Conservation (phyloP, 2,888 invertebrate genomes). For the Drosophila nigricruria region DNA sequence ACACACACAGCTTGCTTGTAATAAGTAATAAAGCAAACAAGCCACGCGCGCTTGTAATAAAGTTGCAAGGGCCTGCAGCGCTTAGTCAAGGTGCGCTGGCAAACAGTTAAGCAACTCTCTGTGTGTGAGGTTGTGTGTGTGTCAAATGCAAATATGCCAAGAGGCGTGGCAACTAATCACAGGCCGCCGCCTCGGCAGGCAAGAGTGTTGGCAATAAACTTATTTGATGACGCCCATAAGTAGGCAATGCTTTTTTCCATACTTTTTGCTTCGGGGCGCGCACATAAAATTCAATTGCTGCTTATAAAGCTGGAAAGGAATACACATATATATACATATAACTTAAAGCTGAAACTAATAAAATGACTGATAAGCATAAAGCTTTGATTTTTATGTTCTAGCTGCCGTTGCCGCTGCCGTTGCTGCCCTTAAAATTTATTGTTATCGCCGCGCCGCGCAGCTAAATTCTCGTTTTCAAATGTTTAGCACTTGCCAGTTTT, state of each 20-base stretch:
- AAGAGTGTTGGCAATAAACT: constrained; percentile 44
- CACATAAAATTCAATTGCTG: constrained; percentile 75
- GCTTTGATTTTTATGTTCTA: constrained; percentile 73
- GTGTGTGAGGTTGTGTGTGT: constrained; percentile 1
- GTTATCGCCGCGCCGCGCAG: constrained; percentile 49
- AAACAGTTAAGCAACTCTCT: constrained; percentile 25
- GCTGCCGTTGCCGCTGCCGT: background rate
- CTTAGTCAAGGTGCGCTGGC: constrained; percentile 24
- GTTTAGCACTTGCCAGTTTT: constrained; percentile 55
- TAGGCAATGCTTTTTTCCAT: constrained; percentile 60
- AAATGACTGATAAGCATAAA: constrained; percentile 64
- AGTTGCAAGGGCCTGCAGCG: constrained; percentile 48
- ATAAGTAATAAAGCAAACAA: constrained; percentile 75
- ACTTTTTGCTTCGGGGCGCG: constrained; percentile 8
- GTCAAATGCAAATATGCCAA: constrained; percentile 57
- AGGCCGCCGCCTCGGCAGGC: constrained; percentile 27
- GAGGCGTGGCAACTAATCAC: constrained; percentile 65
- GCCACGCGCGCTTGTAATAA: constrained; percentile 54
- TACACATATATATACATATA: constrained; percentile 33
- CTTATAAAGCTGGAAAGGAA: constrained; percentile 56
- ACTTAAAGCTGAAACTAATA: constrained; percentile 77
- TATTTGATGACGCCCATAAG: constrained; percentile 56
- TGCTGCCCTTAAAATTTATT: constrained; percentile 47
- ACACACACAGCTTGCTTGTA: constrained; percentile 5
- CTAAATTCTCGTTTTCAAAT: constrained; percentile 68